Evolutionary conservation across 2,888 invertebrate species (phyloP).

Genomic region (Mayetiola destructor): DNA sequence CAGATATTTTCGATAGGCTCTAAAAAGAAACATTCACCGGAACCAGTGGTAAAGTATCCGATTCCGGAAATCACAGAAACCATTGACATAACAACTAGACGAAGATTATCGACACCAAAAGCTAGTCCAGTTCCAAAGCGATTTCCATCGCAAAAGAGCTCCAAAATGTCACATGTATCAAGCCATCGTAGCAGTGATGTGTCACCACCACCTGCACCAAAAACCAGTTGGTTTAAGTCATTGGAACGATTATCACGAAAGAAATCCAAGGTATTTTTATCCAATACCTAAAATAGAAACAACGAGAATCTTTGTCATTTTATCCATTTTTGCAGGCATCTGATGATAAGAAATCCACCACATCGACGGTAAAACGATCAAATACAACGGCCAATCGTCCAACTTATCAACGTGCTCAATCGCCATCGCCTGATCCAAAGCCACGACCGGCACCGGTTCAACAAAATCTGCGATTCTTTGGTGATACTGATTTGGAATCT

Average conservation of each 20-base stretch:
- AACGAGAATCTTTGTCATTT: neutral
- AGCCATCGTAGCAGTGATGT: conserved; percentile 19
- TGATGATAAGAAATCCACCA: neutral
- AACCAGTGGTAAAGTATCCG: neutral
- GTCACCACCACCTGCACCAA: conserved; percentile 26
- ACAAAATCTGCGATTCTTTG: conserved; percentile 69
- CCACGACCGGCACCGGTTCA: conserved; percentile 16
- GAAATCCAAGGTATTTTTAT: conserved; percentile 31
- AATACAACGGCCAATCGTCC: neutral
- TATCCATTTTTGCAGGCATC: neutral
- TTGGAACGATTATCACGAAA: conserved; percentile 57
- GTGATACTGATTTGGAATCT: conserved; percentile 68
- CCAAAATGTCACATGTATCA: conserved; percentile 15
- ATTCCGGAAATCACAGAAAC: neutral
- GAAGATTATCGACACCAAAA: conserved; percentile 61
- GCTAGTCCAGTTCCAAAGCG: conserved; percentile 52
- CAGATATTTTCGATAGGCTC: conserved; percentile 55
- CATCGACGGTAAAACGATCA: neutral
- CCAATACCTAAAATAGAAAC: neutral
- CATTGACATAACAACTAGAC: conserved; percentile 51
- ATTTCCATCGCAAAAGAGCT: conserved; percentile 36
- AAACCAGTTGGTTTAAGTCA: conserved; percentile 67
- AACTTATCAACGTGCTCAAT: conserved; percentile 1
- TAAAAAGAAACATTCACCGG: conserved; percentile 42
- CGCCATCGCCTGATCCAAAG: neutral